These are phyloP conservation scores for Enteromius viviparus DNA, from an alignment of 2,797 vertebrate species.

Conservation along the genomic window DNA sequence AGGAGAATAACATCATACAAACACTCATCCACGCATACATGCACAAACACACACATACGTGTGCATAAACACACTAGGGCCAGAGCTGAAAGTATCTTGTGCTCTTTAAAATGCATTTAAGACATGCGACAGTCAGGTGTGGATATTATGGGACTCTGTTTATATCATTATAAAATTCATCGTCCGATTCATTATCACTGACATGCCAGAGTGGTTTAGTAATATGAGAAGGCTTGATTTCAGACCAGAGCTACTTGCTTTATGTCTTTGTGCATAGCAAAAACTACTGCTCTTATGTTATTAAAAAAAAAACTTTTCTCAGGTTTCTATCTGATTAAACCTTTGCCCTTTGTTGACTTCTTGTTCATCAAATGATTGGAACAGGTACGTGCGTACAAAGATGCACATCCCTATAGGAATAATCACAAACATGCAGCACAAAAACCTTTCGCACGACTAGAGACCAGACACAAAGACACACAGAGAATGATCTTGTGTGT, in stretches of 20 bases:
- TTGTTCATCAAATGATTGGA: conserved; percentile 9
- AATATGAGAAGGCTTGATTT: conserved; percentile 12
- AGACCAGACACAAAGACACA: conserved; percentile 33
- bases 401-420: conserved; percentile 20
- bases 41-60: conserved; percentile 37
- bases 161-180: conserved; percentile 15
- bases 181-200: conserved; percentile 10
- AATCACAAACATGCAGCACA: conserved; percentile 42
- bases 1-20: conserved; percentile 59
- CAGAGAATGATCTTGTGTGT: conserved; percentile 3
- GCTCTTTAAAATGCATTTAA: conserved; percentile 50
- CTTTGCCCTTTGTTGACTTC: conserved; percentile 15
- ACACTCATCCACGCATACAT: conserved; percentile 30
- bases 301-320: conserved; percentile 15
- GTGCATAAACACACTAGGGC: conserved; percentile 30
- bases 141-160: conserved; percentile 12
- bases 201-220: conserved; percentile 8
- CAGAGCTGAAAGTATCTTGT: conserved; percentile 30
- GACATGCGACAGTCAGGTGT: conserved; percentile 46
- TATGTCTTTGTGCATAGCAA: conserved; percentile 44
- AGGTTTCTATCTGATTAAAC: conserved; percentile 14
- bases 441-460: conserved; percentile 40
- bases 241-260: conserved; percentile 34
- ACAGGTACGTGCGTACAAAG: conserved; percentile 6
- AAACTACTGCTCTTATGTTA: conserved; percentile 1